These are phyloP conservation scores for Phortica variegata DNA, from an alignment of 1,140 invertebrate species.

Conservation along the genomic window DNA sequence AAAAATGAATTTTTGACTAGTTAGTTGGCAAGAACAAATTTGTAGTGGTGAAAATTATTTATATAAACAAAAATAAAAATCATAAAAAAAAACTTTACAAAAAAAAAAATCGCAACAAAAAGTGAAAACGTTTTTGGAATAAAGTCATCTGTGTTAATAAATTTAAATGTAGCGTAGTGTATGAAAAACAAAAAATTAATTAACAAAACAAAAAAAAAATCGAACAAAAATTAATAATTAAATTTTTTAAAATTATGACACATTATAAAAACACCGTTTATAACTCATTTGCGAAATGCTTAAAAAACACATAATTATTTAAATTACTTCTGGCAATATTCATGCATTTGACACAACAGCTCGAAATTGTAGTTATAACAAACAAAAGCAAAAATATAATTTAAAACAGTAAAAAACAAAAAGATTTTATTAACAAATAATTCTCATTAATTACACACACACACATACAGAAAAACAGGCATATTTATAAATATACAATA, in stretches of 20 bases:
- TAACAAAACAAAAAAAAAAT: slow-evolving; percentile 16
- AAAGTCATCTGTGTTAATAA: slow-evolving; percentile 58
- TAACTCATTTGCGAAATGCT: no score
- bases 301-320: no score
- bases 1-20: slow-evolving; percentile 7
- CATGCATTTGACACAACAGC: no score
- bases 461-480: slow-evolving; percentile 24
- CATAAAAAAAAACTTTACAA: slow-evolving; percentile 16
- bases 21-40: slow-evolving; percentile 1
- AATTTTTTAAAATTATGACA: slow-evolving; percentile 11
- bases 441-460: no score
- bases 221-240: neutral
- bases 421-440: no score
- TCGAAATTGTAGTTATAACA: no score
- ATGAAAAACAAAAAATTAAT: slow-evolving; percentile 32
- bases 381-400: no score
- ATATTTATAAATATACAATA: slow-evolving; percentile 5
- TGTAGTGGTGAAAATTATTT: no score
- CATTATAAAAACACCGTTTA: slow-evolving; percentile 30
- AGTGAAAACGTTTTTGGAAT: slow-evolving; percentile 35
- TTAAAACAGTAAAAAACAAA: no score
- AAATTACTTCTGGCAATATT: no score
- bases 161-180: slow-evolving; percentile 51
- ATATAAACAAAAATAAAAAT: slow-evolving; percentile 23
- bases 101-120: slow-evolving; percentile 23